Conservation (phyloP, 2,888 invertebrate species). For the Bembecia ichneumoniformis region DNA sequence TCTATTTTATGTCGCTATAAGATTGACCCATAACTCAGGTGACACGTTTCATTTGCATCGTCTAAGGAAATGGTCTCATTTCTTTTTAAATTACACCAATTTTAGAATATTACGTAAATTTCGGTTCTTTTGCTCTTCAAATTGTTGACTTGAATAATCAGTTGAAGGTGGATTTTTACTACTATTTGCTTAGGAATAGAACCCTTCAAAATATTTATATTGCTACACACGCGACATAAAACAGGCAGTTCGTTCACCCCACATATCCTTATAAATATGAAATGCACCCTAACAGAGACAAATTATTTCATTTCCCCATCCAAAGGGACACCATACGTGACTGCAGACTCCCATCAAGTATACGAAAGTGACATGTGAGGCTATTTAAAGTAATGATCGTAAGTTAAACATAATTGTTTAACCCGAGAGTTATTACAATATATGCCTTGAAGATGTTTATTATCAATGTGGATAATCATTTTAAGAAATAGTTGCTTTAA, state of each 20-base stretch:
- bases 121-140: not conserved
- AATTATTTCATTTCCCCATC: conserved; percentile 70
- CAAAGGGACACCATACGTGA: conserved; percentile 60
- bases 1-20: conserved; percentile 52
- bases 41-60: conserved; percentile 54
- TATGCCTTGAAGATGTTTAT: not conserved
- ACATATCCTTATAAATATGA: conserved; percentile 46
- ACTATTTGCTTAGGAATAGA: too few relatives aligned
- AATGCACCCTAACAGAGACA: conserved; percentile 69
- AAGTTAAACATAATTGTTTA: conserved; percentile 4
- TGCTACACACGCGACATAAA: conserved; percentile 20
- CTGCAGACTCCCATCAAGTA: conserved; percentile 50
- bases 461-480: too few relatives aligned
- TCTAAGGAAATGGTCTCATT: conserved; percentile 45
- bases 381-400: conserved; percentile 45
- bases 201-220: not conserved
- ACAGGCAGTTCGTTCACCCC: conserved; percentile 51
- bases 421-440: not conserved
- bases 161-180: too few relatives aligned
- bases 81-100: conserved; percentile 25
- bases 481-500: too few relatives aligned
- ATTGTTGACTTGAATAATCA: not conserved
- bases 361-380: conserved; percentile 39
- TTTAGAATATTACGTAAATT: conserved; percentile 16
- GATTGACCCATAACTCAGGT: conserved; percentile 63